Evolutionary conservation across 2,888 invertebrate species (phyloP), one percentile per base, ranked within the genome.

Genomic region (Cheilosia grossa): DNA sequence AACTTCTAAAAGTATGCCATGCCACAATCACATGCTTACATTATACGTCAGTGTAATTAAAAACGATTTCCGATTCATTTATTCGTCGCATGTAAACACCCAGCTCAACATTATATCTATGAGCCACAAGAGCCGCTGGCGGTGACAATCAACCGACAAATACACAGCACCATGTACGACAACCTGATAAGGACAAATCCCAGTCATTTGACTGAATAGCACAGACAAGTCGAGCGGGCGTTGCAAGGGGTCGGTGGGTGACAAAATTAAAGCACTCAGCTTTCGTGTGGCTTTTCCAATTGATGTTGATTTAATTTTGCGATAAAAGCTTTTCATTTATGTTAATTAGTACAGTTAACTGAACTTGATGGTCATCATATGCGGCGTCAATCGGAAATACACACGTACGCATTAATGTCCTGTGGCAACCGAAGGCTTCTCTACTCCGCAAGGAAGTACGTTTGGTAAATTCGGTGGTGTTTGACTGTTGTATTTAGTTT

Each of bases 251-350:
- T 54, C 24, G 37, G 42, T 9, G 37, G 47, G 44, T 79, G 58
- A 64, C 64, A 61, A 58, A 79, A 79, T 70, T 64, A 58, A 63
- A 79, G 63, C 70, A 78, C 63, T 70, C 70, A 63, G 49, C 79
- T 72, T 72, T 58, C 56, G 49, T 78, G 78, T 59, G 79, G 79
- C 64, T 72, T 70, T 66, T 72, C 40, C 79, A 42, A 79, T 79
- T 79, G 30, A 30, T 64, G 58, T 79, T 79, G 64, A 79, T 72
- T 51, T 51, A 79, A 79, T 72, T 70, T 72, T n/a, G n/a, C 56
- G 51, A 64, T 79, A 64, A 72, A 79, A 79, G 79, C 79, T 72
- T 72, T 66, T 64, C 79, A 64, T 72, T 72, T 64, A 58, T 72
- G 64, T 53, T 72, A 70, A 79, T 79, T 79, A 72, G 64, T 59